phyloP scores from a whole-genome alignment of 2,888 invertebrate species.

The Camptogramma bilineatum region DNA sequence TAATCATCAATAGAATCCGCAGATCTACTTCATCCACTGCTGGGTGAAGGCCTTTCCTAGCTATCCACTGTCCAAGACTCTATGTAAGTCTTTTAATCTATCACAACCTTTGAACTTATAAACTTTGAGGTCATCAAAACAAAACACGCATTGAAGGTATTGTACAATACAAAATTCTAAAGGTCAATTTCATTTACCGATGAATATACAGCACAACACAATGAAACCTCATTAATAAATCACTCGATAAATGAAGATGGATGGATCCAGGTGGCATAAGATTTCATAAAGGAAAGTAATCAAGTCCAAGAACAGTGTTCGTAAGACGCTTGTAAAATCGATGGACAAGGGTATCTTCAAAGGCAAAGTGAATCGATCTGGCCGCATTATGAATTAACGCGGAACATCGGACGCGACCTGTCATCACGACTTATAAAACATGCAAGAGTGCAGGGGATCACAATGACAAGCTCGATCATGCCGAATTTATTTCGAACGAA shows the following conservation, averaged over 20 bases:
- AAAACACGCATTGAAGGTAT: constrained; percentile 10
- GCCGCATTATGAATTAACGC: constrained; percentile 44
- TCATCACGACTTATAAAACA: constrained; percentile 17
- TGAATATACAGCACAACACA: constrained; percentile 12
- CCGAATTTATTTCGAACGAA: background rate
- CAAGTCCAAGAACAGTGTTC: constrained; percentile 21
- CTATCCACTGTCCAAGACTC: background rate
- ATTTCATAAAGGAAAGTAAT: constrained; percentile 22
- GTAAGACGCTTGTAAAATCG: constrained; percentile 24
- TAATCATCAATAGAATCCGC: too few relatives aligned
- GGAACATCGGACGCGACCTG: constrained; percentile 13
- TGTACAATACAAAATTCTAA: constrained; percentile 22
- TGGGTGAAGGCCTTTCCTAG: too few relatives aligned
- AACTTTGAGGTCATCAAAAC: constrained; percentile 18
- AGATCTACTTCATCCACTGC: too few relatives aligned
- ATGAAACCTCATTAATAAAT: constrained; percentile 23
- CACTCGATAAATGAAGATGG: constrained; percentile 25
- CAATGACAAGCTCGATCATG: background rate
- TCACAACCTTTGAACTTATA: constrained; percentile 16
- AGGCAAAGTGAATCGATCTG: constrained; percentile 40
- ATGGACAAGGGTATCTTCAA: constrained; percentile 23
- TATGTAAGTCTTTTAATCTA: background rate
- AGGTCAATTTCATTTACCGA: constrained; percentile 21
- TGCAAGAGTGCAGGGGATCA: background rate
- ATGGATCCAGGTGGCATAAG: constrained; percentile 19